Conservation (phyloP, 2,797 vertebrate genomes). For the Xenops minutus region DNA sequence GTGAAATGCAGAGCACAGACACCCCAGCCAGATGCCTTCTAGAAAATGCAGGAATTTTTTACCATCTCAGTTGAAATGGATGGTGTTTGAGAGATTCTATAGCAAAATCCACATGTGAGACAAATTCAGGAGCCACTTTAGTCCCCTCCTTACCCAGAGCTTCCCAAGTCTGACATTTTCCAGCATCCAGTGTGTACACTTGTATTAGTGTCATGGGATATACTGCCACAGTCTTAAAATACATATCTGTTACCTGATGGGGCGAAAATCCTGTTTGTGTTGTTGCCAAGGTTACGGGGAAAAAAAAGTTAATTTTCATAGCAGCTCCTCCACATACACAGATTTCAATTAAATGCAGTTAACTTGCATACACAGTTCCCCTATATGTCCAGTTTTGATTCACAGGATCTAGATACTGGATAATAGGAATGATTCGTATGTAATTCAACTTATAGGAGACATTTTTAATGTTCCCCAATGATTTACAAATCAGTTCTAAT, state of each 20-base stretch:
- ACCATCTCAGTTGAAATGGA: not conserved
- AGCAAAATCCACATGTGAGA: not conserved
- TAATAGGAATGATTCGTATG: not conserved
- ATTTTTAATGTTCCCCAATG: not conserved
- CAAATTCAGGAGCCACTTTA: not conserved
- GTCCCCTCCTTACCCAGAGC: not conserved
- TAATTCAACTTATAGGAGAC: not conserved
- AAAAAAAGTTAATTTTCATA: not conserved
- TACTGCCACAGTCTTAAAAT: constrained; percentile 36
- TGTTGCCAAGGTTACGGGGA: not conserved
- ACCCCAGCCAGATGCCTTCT: not conserved
- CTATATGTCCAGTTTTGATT: not conserved
- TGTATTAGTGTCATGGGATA: not conserved
- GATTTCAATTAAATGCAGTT: not conserved
- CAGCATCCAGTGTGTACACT: not conserved
- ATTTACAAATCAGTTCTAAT: constrained; percentile 31
- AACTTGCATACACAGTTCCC: not conserved
- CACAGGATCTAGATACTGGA: not conserved
- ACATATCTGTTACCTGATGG: not conserved
- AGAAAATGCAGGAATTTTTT: not conserved
- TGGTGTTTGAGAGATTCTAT: not conserved
- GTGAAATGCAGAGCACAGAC: not conserved
- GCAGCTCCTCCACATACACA: not conserved
- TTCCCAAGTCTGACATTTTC: not conserved
- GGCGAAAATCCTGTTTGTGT: not conserved